phyloP scores from a whole-genome alignment of 1,140 invertebrate genomes.

The Ips nitidus region DNA sequence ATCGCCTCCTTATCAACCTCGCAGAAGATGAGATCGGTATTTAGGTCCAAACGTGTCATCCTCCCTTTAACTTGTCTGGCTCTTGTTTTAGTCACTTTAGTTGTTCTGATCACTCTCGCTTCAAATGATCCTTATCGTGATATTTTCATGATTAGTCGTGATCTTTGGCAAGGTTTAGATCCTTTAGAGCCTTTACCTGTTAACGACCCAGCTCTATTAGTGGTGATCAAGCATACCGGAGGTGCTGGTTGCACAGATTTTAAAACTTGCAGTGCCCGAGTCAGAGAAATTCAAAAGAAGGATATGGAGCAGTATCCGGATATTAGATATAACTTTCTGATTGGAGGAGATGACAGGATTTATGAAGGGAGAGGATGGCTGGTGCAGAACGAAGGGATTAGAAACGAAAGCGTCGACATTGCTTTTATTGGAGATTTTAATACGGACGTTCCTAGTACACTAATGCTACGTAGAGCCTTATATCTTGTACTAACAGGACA shows the following conservation, averaged over 20 bases:
- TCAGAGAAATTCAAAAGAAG: constrained; percentile 51
- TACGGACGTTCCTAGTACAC: constrained; percentile 43
- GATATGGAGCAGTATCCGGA: constrained; percentile 53
- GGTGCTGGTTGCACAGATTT: constrained; percentile 42
- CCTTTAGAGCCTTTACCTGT: background rate
- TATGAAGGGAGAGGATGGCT: constrained; percentile 67
- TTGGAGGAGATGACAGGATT: constrained; percentile 66
- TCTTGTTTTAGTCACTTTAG: no score
- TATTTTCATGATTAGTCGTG: no score
- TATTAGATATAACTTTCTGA: constrained; percentile 66
- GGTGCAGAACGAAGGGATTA: constrained; percentile 55
- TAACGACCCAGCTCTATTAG: background rate
- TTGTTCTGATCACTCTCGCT: no score
- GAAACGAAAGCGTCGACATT: constrained; percentile 53
- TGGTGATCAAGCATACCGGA: constrained; percentile 47
- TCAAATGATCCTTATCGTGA: no score
- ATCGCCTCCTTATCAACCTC: no score
- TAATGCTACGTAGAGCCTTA: constrained; percentile 44
- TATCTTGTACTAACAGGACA: background rate
- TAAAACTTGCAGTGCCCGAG: constrained; percentile 49
- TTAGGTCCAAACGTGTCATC: no score
- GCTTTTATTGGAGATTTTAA: constrained; percentile 51
- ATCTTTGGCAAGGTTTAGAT: no score
- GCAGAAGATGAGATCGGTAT: no score
- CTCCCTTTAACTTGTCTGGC: no score